Evolutionary conservation across 2,888 invertebrate species (phyloP).

Genomic region (Phengaris alcon): DNA sequence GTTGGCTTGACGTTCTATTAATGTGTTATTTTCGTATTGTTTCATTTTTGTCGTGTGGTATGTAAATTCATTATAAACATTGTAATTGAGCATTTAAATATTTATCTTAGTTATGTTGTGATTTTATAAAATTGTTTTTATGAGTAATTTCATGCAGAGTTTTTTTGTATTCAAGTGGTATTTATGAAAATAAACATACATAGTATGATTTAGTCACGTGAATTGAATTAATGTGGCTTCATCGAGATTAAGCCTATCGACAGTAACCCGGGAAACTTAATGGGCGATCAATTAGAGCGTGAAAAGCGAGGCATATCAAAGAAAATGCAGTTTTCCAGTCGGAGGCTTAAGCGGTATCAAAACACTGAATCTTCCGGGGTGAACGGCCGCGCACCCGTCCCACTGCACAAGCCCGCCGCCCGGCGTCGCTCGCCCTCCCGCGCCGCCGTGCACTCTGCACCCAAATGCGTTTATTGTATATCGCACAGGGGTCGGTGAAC

Average conservation of each 20-base stretch:
- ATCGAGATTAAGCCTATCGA: not conserved
- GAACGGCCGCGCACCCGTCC: constrained; percentile 65
- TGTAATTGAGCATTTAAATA: no score
- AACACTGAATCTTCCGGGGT: constrained; percentile 80
- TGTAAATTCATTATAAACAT: no score
- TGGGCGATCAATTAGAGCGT: constrained; percentile 67
- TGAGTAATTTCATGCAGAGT: no score
- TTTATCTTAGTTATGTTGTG: no score
- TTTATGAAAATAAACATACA: no score
- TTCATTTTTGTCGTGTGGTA: not conserved
- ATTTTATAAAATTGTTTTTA: no score
- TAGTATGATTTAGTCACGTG: not conserved
- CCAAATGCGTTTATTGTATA: constrained; percentile 76
- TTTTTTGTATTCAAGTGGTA: no score
- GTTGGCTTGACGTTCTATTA: not conserved
- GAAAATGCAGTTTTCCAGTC: constrained; percentile 76
- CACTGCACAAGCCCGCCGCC: constrained; percentile 58
- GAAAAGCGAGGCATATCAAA: constrained; percentile 74
- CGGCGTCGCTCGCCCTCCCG: constrained; percentile 57
- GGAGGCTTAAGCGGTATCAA: constrained; percentile 76
- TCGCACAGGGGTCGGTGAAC: constrained; percentile 73
- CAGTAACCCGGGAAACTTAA: constrained; percentile 35
- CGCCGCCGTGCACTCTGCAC: constrained; percentile 51
- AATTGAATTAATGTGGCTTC: not conserved
- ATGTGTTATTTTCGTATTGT: not conserved